These are phyloP conservation scores for Tineola bisselliella DNA, from an alignment of 2,888 invertebrate genomes.

Conservation along the genomic window DNA sequence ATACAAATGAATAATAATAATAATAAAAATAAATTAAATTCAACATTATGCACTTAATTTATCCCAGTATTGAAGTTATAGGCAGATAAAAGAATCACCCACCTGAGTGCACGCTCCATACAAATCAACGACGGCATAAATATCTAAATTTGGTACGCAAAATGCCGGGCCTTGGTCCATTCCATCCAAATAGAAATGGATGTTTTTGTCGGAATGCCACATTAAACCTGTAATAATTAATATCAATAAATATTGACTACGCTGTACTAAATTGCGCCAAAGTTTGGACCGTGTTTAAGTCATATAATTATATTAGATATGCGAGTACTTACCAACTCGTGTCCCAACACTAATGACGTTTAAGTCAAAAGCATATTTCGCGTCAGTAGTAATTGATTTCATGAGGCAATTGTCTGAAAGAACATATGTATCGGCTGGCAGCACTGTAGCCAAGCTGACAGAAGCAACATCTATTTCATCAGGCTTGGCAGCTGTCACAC, in stretches of 20 bases:
- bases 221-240: slow-evolving; percentile 71
- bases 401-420: slow-evolving; percentile 91
- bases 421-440: slow-evolving; percentile 92
- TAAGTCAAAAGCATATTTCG: slow-evolving; percentile 86
- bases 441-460: slow-evolving; percentile 89
- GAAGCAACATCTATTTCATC: slow-evolving; percentile 78
- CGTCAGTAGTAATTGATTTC: slow-evolving; percentile 88
- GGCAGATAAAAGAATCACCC: slow-evolving; percentile 20
- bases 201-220: slow-evolving; percentile 82
- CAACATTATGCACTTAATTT: too few species aligned
- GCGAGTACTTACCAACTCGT: slow-evolving; percentile 74
- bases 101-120: slow-evolving; percentile 94
- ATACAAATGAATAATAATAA: too few species aligned
- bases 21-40: too few species aligned
- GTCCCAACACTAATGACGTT: slow-evolving; percentile 83
- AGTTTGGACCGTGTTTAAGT: too few species aligned
- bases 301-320: too few species aligned
- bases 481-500: slow-evolving; percentile 88
- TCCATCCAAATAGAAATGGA: slow-evolving; percentile 88
- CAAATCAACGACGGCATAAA: slow-evolving; percentile 94
- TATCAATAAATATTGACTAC: too few species aligned
- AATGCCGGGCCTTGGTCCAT: slow-evolving; percentile 89
- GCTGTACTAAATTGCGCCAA: too few species aligned
- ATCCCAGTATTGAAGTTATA: too few species aligned
- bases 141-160: slow-evolving; percentile 78